Percentiles rank a stretch among this genome's conserved stretches.
Evolutionary conservation across 2,797 vertebrate genomes (phyloP).

Genomic region (Loriculus beryllinus): DNA sequence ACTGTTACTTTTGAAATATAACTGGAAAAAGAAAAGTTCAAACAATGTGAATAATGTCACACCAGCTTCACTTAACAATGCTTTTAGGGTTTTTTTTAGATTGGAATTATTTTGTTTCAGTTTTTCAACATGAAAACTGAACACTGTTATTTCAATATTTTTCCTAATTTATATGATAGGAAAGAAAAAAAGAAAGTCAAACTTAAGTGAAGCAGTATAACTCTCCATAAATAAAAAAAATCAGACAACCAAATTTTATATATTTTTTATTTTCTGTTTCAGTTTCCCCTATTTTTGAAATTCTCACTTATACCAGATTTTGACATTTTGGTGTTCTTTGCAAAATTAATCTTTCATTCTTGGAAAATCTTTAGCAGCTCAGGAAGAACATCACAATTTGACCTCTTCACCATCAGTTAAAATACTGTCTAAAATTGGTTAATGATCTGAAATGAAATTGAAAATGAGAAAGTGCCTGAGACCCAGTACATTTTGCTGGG

Average conservation of each 20-base stretch:
- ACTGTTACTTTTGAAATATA: not conserved
- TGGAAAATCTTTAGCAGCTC: not conserved
- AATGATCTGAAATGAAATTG: not conserved
- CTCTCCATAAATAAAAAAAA: not conserved
- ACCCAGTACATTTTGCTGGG: not conserved
- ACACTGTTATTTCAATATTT: not conserved
- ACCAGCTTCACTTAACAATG: not conserved
- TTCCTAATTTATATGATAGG: not conserved
- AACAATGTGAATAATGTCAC: not conserved
- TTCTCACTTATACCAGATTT: not conserved
- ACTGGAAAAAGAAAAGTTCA: not conserved
- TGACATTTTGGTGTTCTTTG: not conserved
- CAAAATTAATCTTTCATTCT: not conserved
- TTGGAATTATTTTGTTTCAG: not conserved
- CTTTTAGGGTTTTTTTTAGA: not conserved
- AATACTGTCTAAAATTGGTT: not conserved
- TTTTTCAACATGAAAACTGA: not conserved
- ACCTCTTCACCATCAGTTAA: not conserved
- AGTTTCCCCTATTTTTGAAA: not conserved
- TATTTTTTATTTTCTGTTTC: not conserved
- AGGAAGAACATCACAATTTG: not conserved
- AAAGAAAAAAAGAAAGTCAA: not conserved
- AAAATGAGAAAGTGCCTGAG: not conserved
- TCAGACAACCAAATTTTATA: rapidly evolving
- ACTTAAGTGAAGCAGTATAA: not conserved